These are phyloP conservation scores for Hirundo rustica DNA, from an alignment of 2,797 vertebrate genomes.

Conservation along the genomic window DNA sequence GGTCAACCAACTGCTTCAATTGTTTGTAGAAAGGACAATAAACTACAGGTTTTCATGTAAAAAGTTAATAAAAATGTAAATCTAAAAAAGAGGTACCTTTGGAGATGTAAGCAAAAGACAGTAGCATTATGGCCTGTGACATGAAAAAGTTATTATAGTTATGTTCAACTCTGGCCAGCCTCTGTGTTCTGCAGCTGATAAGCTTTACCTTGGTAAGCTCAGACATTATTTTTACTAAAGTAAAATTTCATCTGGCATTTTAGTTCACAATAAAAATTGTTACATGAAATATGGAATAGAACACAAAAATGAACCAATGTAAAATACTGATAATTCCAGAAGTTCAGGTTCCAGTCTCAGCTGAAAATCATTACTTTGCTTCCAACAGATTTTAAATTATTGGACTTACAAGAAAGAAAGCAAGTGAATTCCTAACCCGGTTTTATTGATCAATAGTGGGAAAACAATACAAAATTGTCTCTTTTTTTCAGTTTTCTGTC, in stretches of 20 bases:
- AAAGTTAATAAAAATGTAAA: slow-evolving; percentile 47
- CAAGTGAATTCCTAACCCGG: background rate
- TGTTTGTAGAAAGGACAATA: background rate
- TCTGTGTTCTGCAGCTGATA: background rate
- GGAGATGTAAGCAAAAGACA: background rate
- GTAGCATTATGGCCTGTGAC: background rate
- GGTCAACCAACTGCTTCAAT: background rate
- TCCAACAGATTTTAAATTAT: background rate
- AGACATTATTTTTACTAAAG: background rate
- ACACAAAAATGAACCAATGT: background rate
- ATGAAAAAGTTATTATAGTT: background rate
- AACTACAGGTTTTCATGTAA: background rate
- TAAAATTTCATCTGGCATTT: background rate
- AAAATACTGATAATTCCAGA: background rate
- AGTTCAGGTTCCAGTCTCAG: background rate
- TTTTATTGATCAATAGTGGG: background rate
- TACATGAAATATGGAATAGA: background rate
- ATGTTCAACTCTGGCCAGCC: background rate
- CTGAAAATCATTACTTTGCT: background rate
- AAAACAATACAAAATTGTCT: background rate
- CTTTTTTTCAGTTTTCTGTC: background rate
- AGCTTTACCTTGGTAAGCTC: background rate
- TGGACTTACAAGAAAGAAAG: background rate
- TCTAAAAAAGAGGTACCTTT: slow-evolving; percentile 1
- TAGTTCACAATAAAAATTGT: background rate